phyloP scores from a whole-genome alignment of 1,140 invertebrate species.

The Eriocheir sinensis region DNA sequence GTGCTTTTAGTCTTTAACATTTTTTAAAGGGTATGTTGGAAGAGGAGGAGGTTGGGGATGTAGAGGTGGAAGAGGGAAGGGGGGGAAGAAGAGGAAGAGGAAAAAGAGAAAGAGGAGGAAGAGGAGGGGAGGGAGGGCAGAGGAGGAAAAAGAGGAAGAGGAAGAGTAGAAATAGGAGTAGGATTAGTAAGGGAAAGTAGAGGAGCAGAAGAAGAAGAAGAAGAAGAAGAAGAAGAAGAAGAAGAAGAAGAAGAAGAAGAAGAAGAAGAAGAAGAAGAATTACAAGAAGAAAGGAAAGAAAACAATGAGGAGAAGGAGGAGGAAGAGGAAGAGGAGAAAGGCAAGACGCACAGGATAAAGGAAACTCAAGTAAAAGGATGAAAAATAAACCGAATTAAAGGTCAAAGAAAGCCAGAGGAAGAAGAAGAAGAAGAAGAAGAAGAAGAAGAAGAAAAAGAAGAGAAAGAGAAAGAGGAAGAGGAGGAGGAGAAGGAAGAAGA shows the following conservation, averaged over 20 bases:
- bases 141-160: not conserved
- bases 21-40: too few species aligned
- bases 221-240: not conserved
- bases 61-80: not conserved
- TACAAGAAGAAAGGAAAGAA: not conserved
- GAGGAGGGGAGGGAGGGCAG: too few species aligned
- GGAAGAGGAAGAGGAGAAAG: not conserved
- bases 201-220: not conserved
- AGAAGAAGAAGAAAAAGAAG: not conserved
- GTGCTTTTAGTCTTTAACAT: too few species aligned
- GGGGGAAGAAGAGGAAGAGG: too few species aligned
- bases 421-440: too few species aligned
- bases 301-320: not conserved
- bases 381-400: not conserved
- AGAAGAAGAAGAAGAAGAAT: not conserved
- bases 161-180: not conserved
- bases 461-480: not conserved
- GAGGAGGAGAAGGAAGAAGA: not conserved
- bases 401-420: not conserved
- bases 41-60: not conserved
- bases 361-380: not conserved
- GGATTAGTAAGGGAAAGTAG: not conserved
- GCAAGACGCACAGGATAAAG: not conserved
- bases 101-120: too few species aligned
- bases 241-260: not conserved